A percentile compares a stretch with the other conserved stretches of the same genome.
Conservation (phyloP, 1,140 invertebrate genomes). For the Cotesia glomerata region DNA sequence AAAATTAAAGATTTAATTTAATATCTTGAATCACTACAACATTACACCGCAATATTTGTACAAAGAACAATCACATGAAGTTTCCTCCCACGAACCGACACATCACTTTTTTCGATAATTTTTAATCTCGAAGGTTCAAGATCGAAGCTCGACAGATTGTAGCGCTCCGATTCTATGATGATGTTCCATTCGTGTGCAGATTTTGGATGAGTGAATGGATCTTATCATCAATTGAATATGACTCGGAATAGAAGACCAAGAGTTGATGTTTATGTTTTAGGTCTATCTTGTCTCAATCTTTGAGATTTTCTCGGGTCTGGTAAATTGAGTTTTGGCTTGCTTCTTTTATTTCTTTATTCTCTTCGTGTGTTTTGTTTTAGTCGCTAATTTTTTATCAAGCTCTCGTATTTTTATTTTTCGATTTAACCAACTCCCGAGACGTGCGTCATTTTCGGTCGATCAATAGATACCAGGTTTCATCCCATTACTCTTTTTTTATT, state of each 20-base stretch:
- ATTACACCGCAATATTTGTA: conserved; percentile 65
- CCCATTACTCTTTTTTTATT: conserved; percentile 25
- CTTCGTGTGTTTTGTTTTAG: conserved; percentile 27
- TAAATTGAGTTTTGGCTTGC: conserved; percentile 36
- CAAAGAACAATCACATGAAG: conserved; percentile 66
- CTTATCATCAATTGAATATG: neutral
- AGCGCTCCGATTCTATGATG: no score
- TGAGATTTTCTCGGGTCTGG: conserved; percentile 25
- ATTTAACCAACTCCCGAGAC: conserved; percentile 23
- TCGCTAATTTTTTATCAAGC: conserved; percentile 1
- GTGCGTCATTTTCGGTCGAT: conserved; percentile 37
- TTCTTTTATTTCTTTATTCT: conserved; percentile 7
- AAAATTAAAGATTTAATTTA: conserved; percentile 65
- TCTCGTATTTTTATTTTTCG: conserved; percentile 15
- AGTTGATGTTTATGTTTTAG: no score
- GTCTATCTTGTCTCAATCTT: conserved; percentile 26
- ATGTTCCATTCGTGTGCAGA: no score
- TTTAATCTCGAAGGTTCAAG: no score
- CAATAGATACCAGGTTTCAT: conserved; percentile 38
- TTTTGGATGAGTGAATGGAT: neutral
- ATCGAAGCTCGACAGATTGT: no score
- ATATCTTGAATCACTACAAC: conserved; percentile 61
- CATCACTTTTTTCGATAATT: neutral
- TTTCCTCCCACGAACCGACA: conserved; percentile 28
- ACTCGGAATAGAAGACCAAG: neutral